phyloP scores from a whole-genome alignment of 1,140 invertebrate species.

The Bombus superbus region DNA sequence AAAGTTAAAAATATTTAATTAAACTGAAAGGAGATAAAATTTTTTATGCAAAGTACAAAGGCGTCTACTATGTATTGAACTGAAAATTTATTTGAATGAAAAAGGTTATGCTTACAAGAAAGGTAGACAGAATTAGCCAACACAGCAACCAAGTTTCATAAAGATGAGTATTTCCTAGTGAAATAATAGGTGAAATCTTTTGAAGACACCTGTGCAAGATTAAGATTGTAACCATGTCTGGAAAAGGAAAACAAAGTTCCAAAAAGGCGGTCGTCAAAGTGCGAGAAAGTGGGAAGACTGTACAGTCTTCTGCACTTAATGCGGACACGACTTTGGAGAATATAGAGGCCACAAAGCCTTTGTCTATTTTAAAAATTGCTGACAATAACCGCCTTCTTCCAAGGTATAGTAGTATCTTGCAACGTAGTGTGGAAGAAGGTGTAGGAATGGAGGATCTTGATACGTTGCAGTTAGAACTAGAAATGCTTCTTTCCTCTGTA shows the following conservation, averaged over 20 bases:
- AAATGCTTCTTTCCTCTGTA: slow-evolving; percentile 91
- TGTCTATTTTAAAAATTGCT: slow-evolving; percentile 81
- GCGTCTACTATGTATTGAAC: neutral
- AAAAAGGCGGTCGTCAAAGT: slow-evolving; percentile 78
- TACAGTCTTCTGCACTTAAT: slow-evolving; percentile 65
- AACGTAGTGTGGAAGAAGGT: slow-evolving; percentile 85
- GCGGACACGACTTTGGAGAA: slow-evolving; percentile 70
- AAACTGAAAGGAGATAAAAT: neutral
- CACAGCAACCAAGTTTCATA: neutral
- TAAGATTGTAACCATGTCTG: slow-evolving; percentile 73
- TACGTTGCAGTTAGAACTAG: slow-evolving; percentile 93
- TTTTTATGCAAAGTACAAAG: neutral
- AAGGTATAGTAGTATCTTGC: slow-evolving; percentile 83
- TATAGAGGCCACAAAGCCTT: slow-evolving; percentile 66
- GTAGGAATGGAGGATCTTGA: slow-evolving; percentile 93
- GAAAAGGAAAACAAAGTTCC: slow-evolving; percentile 80
- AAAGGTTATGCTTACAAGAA: neutral
- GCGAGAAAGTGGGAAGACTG: slow-evolving; percentile 76
- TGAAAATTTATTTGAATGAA: neutral
- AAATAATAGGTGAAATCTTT: neutral
- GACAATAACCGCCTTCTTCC: slow-evolving; percentile 84
- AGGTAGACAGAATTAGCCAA: neutral
- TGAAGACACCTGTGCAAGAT: no score
- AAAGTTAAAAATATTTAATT: neutral
- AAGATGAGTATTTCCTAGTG: slow-evolving; percentile 18